These are phyloP conservation scores for Mythimna albipuncta DNA, from an alignment of 2,888 invertebrate genomes.

Conservation along the genomic window DNA sequence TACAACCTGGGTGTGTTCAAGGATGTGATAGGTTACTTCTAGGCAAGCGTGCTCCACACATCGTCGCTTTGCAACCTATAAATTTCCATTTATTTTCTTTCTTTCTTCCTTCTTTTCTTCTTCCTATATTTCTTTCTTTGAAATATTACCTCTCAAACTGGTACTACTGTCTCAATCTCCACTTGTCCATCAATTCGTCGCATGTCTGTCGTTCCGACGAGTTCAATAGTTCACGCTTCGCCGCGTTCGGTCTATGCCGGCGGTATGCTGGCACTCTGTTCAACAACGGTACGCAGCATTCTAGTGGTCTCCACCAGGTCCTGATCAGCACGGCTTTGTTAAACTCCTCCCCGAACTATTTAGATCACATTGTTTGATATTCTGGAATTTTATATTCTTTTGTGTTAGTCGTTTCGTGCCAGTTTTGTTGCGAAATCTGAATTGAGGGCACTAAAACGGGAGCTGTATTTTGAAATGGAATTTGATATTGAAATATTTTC, in stretches of 20 bases:
- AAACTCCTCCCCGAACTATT: constrained; percentile 33
- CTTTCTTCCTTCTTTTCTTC: no score
- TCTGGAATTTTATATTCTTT: constrained; percentile 11
- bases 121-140: no score
- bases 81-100: no score
- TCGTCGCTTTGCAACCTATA: no score
- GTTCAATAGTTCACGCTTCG: constrained; percentile 73
- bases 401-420: constrained; percentile 15
- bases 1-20: no score
- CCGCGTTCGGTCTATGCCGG: constrained; percentile 54
- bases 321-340: constrained; percentile 45
- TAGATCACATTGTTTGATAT: constrained; percentile 15
- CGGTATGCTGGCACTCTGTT: constrained; percentile 59
- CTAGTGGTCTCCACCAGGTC: constrained; percentile 38
- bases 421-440: constrained; percentile 15
- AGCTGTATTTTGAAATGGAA: constrained; percentile 24
- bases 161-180: constrained; percentile 11
- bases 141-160: not conserved
- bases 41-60: no score
- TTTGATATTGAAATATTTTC: constrained; percentile 22
- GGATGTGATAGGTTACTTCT: no score
- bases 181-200: constrained; percentile 23
- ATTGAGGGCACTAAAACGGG: constrained; percentile 19
- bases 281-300: no score
- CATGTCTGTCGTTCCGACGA: constrained; percentile 63